A percentile compares a stretch with the other conserved stretches of the same genome.
Evolutionary conservation across 2,888 invertebrate species (phyloP).

Genomic region (Phlogophora meticulosa): DNA sequence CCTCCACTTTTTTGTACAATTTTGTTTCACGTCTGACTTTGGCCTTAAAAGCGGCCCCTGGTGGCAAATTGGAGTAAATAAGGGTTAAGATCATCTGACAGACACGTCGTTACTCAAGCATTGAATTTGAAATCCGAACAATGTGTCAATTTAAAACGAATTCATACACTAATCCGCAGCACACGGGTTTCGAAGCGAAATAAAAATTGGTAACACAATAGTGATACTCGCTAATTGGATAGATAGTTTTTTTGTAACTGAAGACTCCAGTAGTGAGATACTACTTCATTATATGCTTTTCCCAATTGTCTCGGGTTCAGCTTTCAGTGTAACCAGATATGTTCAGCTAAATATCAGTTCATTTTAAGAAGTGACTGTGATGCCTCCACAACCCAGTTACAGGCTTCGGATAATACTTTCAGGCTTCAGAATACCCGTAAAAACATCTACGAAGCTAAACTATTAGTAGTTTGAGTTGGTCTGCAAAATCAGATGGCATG

Average conservation of each 20-base stretch:
- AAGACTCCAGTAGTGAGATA: neutral
- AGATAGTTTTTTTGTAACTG: neutral
- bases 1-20: slow-evolving; percentile 45
- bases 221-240: slow-evolving; percentile 3
- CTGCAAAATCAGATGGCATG: neutral
- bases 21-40: slow-evolving; percentile 43
- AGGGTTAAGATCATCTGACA: slow-evolving; percentile 29
- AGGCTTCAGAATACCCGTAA: too few species aligned
- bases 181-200: slow-evolving; percentile 7
- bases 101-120: slow-evolving; percentile 23
- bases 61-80: slow-evolving; percentile 50
- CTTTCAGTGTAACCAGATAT: too few species aligned
- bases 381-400: too few species aligned
- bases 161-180: slow-evolving; percentile 9
- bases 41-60: slow-evolving; percentile 42
- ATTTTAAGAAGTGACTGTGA: too few species aligned
- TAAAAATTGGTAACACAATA: slow-evolving; percentile 8
- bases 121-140: slow-evolving; percentile 36
- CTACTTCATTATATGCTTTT: neutral
- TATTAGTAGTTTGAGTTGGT: too few species aligned
- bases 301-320: too few species aligned
- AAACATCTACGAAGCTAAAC: too few species aligned
- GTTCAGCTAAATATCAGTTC: too few species aligned
- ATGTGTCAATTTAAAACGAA: slow-evolving; percentile 51
- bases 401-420: too few species aligned